Evolutionary conservation across 2,797 vertebrate species (phyloP).

Genomic region (Xiphophorus birchmanni): DNA sequence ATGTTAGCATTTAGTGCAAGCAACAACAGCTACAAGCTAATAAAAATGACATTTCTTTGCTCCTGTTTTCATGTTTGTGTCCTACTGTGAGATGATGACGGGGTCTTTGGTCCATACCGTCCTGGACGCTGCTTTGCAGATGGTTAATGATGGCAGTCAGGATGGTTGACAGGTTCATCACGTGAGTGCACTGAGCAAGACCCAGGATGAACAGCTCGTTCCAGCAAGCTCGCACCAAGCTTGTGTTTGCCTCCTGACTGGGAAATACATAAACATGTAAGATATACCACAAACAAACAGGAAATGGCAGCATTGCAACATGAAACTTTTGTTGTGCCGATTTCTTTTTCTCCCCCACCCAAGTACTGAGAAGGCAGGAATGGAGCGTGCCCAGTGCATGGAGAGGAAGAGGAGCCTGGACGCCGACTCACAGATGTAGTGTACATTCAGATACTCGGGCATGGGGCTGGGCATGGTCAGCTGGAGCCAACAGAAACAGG

Average conservation of each 20-base stretch:
- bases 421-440: slow-evolving; percentile 99
- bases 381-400: slow-evolving; percentile 99
- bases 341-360: slow-evolving; percentile 83
- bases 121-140: slow-evolving; percentile 95
- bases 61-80: slow-evolving; percentile 41
- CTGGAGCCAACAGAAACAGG: slow-evolving; percentile 42
- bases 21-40: background rate
- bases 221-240: slow-evolving; percentile 96
- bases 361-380: slow-evolving; percentile 96
- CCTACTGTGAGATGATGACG: slow-evolving; percentile 61
- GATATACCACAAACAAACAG: slow-evolving; percentile 1
- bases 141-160: slow-evolving; percentile 96
- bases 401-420: slow-evolving; percentile 98
- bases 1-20: background rate
- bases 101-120: slow-evolving; percentile 83
- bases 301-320: background rate
- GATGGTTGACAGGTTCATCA: slow-evolving; percentile 98
- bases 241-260: slow-evolving; percentile 96
- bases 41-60: slow-evolving; percentile 31
- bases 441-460: slow-evolving; percentile 98
- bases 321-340: background rate
- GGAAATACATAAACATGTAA: slow-evolving; percentile 19
- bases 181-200: slow-evolving; percentile 94
- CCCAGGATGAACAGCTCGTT: slow-evolving; percentile 97
- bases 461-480: slow-evolving; percentile 91